Conservation (phyloP, 2,888 invertebrate species). For the Timema cristinae region DNA sequence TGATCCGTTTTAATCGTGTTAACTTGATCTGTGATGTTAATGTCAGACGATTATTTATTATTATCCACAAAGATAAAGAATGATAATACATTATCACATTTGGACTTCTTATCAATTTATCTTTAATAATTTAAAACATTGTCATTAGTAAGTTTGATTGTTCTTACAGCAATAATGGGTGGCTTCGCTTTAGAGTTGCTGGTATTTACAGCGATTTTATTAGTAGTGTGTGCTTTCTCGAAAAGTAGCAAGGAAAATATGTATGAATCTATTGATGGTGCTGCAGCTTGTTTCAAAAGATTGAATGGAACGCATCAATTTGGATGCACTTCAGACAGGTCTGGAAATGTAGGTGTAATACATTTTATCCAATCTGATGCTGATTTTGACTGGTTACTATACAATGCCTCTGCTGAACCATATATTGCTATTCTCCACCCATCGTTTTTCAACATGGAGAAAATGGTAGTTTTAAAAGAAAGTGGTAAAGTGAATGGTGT, state of each 20-base stretch:
- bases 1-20: no score
- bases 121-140: no score
- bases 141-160: no score
- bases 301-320: constrained; percentile 93
- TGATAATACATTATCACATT: no score
- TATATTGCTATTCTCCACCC: constrained; percentile 73
- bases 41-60: no score
- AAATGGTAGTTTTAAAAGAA: constrained; percentile 39
- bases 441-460: constrained; percentile 52
- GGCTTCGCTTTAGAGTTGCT: no score
- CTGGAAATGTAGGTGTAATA: constrained; percentile 81
- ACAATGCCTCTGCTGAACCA: constrained; percentile 66
- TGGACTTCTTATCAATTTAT: no score
- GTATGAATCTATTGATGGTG: constrained; percentile 68
- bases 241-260: constrained; percentile 66
- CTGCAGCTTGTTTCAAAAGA: constrained; percentile 78
- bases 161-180: no score
- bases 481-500: constrained; percentile 47
- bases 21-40: no score
- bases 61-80: no score
- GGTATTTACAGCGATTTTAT: no score
- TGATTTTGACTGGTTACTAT: constrained; percentile 73
- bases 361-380: constrained; percentile 61
- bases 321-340: constrained; percentile 79
- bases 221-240: no score